These are phyloP conservation scores for Dicycla oo DNA, from an alignment of 2,888 invertebrate species.

Conservation along the genomic window DNA sequence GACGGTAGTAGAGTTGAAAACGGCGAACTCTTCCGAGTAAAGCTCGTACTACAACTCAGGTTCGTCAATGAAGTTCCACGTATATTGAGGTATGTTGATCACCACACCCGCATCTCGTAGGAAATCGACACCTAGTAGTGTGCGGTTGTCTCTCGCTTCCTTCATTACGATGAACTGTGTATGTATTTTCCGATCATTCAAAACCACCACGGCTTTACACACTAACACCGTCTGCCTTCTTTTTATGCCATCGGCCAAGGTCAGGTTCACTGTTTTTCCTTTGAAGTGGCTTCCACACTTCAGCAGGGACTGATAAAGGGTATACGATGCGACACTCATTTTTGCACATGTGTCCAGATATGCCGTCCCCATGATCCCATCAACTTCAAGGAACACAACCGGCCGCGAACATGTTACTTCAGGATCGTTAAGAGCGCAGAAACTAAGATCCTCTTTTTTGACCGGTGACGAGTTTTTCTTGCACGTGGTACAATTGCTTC, in stretches of 20 bases:
- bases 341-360: slow-evolving; percentile 34
- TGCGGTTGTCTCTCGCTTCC: slow-evolving; percentile 21
- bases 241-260: slow-evolving; percentile 28
- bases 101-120: slow-evolving; percentile 54
- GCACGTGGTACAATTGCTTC: slow-evolving; percentile 29
- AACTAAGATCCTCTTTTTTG: slow-evolving; percentile 14
- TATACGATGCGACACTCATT: slow-evolving; percentile 25
- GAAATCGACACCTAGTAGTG: slow-evolving; percentile 21
- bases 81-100: slow-evolving; percentile 57
- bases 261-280: slow-evolving; percentile 6
- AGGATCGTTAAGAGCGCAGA: slow-evolving; percentile 17
- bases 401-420: slow-evolving; percentile 7
- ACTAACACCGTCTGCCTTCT: slow-evolving; percentile 6
- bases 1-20: neutral
- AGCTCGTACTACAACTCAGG: slow-evolving; percentile 23
- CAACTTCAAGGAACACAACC: slow-evolving; percentile 17
- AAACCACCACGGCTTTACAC: neutral
- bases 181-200: neutral
- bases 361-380: slow-evolving; percentile 11
- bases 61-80: slow-evolving; percentile 38
- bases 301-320: slow-evolving; percentile 19
- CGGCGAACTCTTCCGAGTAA: slow-evolving; percentile 15
- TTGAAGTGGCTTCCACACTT: slow-evolving; percentile 9
- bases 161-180: slow-evolving; percentile 16
- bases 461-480: neutral